These are phyloP conservation scores for Dermatemys mawii DNA, from an alignment of 2,113 vertebrate genomes.

Conservation along the genomic window DNA sequence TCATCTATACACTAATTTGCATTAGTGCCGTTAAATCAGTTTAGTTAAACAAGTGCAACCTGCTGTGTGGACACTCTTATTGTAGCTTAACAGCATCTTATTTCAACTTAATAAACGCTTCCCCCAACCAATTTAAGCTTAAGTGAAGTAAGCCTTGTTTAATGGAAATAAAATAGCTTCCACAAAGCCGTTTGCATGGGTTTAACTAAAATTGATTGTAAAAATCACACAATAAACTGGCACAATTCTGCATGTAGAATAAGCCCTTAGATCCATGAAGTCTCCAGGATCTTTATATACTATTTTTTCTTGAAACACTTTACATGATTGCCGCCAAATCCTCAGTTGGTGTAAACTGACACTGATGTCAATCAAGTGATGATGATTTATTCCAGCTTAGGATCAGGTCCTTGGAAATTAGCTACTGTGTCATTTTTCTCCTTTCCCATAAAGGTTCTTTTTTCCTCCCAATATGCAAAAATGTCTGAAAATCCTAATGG, in stretches of 20 bases:
- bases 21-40: background rate
- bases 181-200: background rate
- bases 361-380: rapidly evolving
- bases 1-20: background rate
- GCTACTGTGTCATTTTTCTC: background rate
- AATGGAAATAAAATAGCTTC: background rate
- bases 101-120: rapidly evolving
- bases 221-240: background rate
- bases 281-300: background rate
- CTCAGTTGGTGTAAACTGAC: background rate
- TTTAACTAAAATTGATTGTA: background rate
- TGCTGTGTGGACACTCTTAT: background rate
- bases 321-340: background rate
- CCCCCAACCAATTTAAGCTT: background rate
- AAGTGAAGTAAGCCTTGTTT: background rate
- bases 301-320: background rate
- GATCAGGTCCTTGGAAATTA: background rate
- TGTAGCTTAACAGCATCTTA: background rate
- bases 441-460: background rate
- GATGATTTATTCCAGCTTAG: background rate
- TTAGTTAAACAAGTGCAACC: background rate
- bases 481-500: background rate
- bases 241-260: background rate
- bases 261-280: background rate
- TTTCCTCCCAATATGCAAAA: background rate